phyloP scores from a whole-genome alignment of 2,888 invertebrate genomes.

The Geotrupes spiniger region DNA sequence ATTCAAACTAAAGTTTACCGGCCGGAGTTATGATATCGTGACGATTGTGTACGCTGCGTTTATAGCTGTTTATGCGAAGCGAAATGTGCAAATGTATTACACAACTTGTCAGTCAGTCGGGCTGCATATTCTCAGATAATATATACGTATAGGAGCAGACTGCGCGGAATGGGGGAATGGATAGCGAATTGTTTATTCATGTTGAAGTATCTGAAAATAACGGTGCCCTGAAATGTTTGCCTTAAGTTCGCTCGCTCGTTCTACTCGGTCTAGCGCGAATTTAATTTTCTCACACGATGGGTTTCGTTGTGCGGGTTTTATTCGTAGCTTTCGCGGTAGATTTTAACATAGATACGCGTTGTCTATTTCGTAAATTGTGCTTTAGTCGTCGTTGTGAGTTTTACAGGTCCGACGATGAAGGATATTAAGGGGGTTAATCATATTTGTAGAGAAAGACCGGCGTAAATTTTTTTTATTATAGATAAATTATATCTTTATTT shows the following conservation, averaged over 20 bases:
- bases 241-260: neutral
- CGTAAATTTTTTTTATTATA: too few relatives aligned
- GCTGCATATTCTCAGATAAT: neutral
- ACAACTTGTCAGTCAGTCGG: constrained; percentile 5
- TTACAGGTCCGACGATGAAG: too few relatives aligned
- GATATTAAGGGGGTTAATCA: too few relatives aligned
- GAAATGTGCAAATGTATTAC: constrained; percentile 7
- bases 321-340: too few relatives aligned
- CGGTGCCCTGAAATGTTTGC: constrained; percentile 1
- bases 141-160: too few relatives aligned
- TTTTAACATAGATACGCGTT: too few relatives aligned
- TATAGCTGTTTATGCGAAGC: constrained; percentile 1
- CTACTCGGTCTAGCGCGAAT: constrained; percentile 1
- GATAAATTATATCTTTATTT: too few relatives aligned
- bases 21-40: constrained; percentile 31
- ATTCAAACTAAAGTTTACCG: constrained; percentile 30
- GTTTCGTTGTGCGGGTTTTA: too few relatives aligned
- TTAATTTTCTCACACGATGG: neutral
- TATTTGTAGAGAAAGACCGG: too few relatives aligned
- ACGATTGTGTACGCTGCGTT: constrained; percentile 29
- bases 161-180: neutral
- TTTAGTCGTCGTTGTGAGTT: too few relatives aligned
- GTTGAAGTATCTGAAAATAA: constrained; percentile 8
- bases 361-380: too few relatives aligned
- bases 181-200: neutral